Evolutionary conservation across 2,113 vertebrate species (phyloP).

Genomic region (Hyaena hyaena): DNA sequence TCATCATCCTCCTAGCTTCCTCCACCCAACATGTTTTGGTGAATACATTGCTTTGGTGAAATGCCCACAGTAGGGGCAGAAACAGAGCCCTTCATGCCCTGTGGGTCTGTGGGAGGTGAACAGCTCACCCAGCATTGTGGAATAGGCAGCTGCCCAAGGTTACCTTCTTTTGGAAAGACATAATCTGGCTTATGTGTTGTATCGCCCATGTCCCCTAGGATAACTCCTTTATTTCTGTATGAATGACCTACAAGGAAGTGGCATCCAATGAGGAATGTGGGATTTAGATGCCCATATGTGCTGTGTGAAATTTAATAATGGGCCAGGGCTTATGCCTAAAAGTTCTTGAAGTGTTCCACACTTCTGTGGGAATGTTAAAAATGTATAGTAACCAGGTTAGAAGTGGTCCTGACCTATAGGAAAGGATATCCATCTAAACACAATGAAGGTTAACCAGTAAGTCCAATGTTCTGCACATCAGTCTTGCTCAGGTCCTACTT

Average conservation of each 20-base stretch:
- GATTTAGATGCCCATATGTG: not conserved
- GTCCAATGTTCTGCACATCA: fast-evolving
- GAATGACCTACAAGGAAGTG: not conserved
- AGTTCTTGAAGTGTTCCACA: not conserved
- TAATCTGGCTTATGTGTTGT: not conserved
- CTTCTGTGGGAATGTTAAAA: not conserved
- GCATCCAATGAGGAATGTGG: not conserved
- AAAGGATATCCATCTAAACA: not conserved
- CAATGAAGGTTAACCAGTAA: not conserved
- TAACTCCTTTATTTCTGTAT: not conserved
- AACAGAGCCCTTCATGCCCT: not conserved
- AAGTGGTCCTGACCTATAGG: not conserved
- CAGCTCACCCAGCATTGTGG: not conserved
- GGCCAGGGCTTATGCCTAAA: not conserved
- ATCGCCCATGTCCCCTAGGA: not conserved
- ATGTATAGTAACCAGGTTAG: not conserved
- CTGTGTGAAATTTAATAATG: not conserved
- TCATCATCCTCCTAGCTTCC: not conserved
- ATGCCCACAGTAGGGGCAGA: not conserved
- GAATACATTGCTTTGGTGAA: not conserved
- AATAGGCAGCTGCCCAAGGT: not conserved
- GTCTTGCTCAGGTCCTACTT: not conserved
- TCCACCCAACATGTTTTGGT: not conserved
- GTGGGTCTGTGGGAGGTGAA: not conserved
- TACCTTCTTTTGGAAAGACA: not conserved